Evolutionary conservation across 2,797 vertebrate genomes (phyloP).

Genomic region (Notolabrus celidotus): DNA sequence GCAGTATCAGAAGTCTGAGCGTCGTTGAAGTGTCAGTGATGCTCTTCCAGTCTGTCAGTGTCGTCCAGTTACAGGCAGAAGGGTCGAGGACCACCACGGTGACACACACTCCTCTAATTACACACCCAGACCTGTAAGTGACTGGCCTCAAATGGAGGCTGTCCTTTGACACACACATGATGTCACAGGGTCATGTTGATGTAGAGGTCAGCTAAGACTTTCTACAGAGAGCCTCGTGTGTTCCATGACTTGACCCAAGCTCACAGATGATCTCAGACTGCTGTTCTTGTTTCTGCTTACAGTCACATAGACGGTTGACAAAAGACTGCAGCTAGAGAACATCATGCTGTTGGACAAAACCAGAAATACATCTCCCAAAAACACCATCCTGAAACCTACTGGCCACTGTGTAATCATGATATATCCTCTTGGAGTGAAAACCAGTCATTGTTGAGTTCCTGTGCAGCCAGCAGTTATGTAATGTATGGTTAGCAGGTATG

Average conservation of each 20-base stretch:
- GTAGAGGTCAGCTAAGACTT: conserved; percentile 24
- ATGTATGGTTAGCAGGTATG: too few relatives aligned
- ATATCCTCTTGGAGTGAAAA: too few relatives aligned
- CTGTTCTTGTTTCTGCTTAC: conserved; percentile 2
- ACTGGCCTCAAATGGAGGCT: conserved; percentile 34
- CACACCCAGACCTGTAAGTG: conserved; percentile 49
- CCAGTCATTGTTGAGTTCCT: too few relatives aligned
- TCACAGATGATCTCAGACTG: conserved; percentile 14
- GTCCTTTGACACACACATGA: conserved; percentile 31
- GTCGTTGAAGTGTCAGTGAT: not conserved
- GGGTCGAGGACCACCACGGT: conserved; percentile 33
- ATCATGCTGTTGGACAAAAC: too few relatives aligned
- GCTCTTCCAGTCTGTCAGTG: conserved; percentile 21
- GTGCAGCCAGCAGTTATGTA: too few relatives aligned
- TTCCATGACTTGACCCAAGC: conserved; percentile 32
- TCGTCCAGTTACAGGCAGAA: conserved; percentile 5
- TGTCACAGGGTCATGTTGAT: conserved; percentile 32
- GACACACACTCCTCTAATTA: conserved; percentile 43
- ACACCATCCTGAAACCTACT: too few relatives aligned
- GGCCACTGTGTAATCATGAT: too few relatives aligned
- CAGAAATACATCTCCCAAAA: too few relatives aligned
- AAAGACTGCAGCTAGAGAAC: too few relatives aligned
- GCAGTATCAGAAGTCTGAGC: not conserved
- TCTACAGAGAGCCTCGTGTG: conserved; percentile 32
- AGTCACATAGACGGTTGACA: not conserved